These are phyloP conservation scores for Synergus japonicus DNA, from an alignment of 2,888 invertebrate species.

Conservation along the genomic window DNA sequence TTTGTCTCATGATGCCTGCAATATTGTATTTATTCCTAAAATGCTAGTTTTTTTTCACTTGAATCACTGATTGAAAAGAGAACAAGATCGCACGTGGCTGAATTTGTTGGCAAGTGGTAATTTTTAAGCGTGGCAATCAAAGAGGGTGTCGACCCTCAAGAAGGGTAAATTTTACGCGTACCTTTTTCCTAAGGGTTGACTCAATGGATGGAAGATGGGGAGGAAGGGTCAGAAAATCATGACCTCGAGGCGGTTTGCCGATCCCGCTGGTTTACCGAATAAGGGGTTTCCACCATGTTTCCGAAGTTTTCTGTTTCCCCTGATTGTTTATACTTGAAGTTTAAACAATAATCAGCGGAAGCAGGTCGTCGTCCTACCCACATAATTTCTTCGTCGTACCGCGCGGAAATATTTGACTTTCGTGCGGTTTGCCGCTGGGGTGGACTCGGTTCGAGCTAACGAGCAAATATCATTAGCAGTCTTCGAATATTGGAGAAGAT, in stretches of 20 bases:
- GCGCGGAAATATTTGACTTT: conserved; percentile 54
- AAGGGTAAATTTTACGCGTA: conserved; percentile 10
- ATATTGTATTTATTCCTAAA: too few species aligned
- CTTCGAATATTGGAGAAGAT: conserved; percentile 46
- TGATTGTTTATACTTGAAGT: conserved; percentile 52
- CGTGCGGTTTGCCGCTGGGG: conserved; percentile 25
- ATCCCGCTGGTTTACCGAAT: conserved; percentile 43
- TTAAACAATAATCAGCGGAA: conserved; percentile 56
- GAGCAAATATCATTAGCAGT: conserved; percentile 55
- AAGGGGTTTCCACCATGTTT: conserved; percentile 41
- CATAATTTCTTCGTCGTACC: conserved; percentile 53
- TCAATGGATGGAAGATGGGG: not conserved
- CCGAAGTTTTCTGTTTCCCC: conserved; percentile 36
- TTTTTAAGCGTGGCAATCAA: conserved; percentile 3
- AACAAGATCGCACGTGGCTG: not conserved
- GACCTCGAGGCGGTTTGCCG: conserved; percentile 37
- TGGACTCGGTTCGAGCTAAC: conserved; percentile 53
- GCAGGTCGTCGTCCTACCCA: conserved; percentile 44
- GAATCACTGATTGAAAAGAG: not conserved
- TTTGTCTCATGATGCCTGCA: too few species aligned
- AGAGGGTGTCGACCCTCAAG: not conserved
- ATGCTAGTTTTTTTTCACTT: not conserved
- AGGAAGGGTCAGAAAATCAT: conserved; percentile 12
- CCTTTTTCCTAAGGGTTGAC: conserved; percentile 38
- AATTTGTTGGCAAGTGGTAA: not conserved